Evolutionary conservation across 2,113 vertebrate species (phyloP).

Genomic region (Irena cyanogastra): DNA sequence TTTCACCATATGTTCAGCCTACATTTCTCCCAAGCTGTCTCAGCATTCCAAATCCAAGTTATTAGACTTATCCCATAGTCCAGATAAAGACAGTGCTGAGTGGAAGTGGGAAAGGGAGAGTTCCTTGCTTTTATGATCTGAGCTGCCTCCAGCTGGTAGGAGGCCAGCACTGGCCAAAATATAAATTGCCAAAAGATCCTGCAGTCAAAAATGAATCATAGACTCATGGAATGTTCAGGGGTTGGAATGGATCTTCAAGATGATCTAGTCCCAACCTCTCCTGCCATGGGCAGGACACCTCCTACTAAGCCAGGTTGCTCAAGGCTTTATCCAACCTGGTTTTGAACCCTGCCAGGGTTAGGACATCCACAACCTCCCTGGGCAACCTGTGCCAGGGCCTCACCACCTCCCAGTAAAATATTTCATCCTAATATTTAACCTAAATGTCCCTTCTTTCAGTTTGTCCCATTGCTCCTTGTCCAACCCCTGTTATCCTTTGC

Average conservation of each 20-base stretch:
- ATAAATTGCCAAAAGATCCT: neutral
- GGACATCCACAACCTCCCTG: neutral
- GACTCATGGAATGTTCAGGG: neutral
- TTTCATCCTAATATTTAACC: neutral
- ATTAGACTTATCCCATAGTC: neutral
- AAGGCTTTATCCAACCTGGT: neutral
- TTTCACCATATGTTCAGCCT: neutral
- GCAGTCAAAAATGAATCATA: neutral
- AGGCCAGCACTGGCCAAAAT: neutral
- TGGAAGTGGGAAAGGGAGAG: neutral
- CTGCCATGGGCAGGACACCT: neutral
- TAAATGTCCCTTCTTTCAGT: neutral
- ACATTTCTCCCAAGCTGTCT: neutral
- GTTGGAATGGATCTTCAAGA: neutral
- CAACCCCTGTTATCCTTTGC: neutral
- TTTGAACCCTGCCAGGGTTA: neutral
- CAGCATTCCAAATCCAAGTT: neutral
- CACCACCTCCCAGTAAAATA: neutral
- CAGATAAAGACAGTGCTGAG: neutral
- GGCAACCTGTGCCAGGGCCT: neutral
- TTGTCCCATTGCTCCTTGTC: neutral
- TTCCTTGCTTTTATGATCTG: neutral
- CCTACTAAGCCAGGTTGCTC: neutral
- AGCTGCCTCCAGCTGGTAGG: neutral
- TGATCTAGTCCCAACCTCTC: neutral